A percentile compares a stretch with the other conserved stretches of the same genome.
These are phyloP conservation scores for Eulemur coronatus DNA, from an alignment of 2,797 vertebrate genomes.

Conservation along the genomic window DNA sequence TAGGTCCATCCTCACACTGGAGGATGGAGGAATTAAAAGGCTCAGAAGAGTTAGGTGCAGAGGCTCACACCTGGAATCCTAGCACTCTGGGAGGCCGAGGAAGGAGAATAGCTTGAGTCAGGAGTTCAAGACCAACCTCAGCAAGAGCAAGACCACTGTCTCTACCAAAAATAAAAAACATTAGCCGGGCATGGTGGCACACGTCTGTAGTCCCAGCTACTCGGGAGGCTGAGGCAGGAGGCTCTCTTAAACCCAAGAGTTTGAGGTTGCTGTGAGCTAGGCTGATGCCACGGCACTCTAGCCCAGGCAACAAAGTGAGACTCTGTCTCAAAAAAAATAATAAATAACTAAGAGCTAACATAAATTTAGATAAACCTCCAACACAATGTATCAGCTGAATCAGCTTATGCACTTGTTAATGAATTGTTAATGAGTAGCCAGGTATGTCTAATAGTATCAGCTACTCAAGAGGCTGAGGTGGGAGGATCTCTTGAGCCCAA, in stretches of 20 bases:
- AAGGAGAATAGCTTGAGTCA: too few relatives aligned
- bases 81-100: too few relatives aligned
- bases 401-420: background rate
- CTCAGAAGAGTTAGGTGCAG: background rate
- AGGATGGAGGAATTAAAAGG: background rate
- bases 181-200: too few relatives aligned
- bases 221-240: too few relatives aligned
- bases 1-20: background rate
- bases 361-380: background rate
- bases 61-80: background rate
- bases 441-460: background rate
- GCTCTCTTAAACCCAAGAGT: too few relatives aligned
- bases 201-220: too few relatives aligned
- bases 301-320: background rate
- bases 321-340: too few relatives aligned
- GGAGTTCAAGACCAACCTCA: too few relatives aligned
- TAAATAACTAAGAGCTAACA: background rate
- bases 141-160: too few relatives aligned
- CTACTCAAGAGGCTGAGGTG: background rate
- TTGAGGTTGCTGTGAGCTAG: too few relatives aligned
- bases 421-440: background rate
- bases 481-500: background rate
- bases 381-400: background rate
- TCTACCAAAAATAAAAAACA: too few relatives aligned
- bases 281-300: too few relatives aligned